Conservation (phyloP, 2,888 invertebrate species). For the Salticus scenicus region DNA sequence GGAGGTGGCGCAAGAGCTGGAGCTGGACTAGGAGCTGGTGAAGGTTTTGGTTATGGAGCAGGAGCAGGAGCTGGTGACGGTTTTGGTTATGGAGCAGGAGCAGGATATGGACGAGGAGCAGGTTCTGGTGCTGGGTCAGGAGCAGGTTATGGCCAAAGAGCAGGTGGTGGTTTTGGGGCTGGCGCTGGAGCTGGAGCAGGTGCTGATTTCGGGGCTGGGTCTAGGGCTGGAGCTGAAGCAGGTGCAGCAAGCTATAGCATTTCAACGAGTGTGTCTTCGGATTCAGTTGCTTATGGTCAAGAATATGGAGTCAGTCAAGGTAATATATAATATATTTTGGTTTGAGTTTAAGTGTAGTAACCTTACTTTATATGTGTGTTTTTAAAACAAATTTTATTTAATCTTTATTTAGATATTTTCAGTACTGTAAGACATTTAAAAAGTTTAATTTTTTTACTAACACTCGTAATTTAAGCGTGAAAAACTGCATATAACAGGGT, state of each 20-base stretch:
- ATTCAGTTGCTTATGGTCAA: neutral
- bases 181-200: neutral
- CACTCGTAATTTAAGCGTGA: too few relatives aligned
- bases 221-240: conserved; percentile 1
- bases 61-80: neutral
- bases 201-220: too few relatives aligned
- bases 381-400: too few relatives aligned
- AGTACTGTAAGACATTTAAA: too few relatives aligned
- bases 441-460: too few relatives aligned
- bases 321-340: too few relatives aligned
- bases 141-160: too few relatives aligned
- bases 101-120: neutral
- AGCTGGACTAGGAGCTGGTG: neutral
- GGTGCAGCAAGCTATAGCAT: neutral
- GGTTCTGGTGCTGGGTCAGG: neutral
- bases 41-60: neutral
- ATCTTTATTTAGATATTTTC: too few relatives aligned
- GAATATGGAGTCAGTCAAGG: neutral
- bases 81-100: neutral
- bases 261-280: neutral
- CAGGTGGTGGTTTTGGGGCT: too few relatives aligned
- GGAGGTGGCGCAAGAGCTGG: neutral
- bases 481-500: too few relatives aligned
- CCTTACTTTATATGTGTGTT: too few relatives aligned
- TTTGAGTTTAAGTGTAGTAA: too few relatives aligned